A percentile compares a stretch with the other conserved stretches of the same genome.
Evolutionary conservation across 2,113 vertebrate species (phyloP).

Genomic region (Anoplopoma fimbria): DNA sequence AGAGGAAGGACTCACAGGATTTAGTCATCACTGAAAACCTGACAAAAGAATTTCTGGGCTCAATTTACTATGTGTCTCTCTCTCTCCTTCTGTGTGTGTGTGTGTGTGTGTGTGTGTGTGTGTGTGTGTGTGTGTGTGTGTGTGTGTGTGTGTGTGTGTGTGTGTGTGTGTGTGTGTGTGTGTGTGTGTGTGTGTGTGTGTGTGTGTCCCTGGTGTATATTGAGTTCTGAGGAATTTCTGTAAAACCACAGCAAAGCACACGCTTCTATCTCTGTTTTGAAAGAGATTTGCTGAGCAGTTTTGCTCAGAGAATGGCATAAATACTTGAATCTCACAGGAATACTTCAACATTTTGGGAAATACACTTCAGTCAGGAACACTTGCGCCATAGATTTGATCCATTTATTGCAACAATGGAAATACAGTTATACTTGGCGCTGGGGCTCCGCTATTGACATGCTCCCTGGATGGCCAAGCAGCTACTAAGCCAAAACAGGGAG

Average conservation of each 20-base stretch:
- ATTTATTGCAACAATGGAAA: no score
- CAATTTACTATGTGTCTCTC: conserved; percentile 29
- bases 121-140: conserved; percentile 19
- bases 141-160: conserved; percentile 15
- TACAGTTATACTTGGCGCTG: no score
- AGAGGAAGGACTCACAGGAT: conserved; percentile 56
- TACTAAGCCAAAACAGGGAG: no score
- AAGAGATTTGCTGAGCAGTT: conserved; percentile 19
- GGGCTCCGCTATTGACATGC: no score
- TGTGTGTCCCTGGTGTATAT: neutral
- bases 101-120: conserved; percentile 6
- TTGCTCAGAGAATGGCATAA: conserved; percentile 12
- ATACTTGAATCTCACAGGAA: conserved; percentile 4
- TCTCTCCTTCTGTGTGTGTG: conserved; percentile 8
- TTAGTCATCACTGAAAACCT: conserved; percentile 49
- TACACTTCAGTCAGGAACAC: no score
- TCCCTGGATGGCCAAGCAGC: no score
- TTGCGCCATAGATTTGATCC: no score
- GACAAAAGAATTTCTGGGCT: conserved; percentile 57
- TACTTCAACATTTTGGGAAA: neutral
- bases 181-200: conserved; percentile 21
- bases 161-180: conserved; percentile 29
- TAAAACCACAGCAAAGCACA: conserved; percentile 26
- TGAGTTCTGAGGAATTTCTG: conserved; percentile 33
- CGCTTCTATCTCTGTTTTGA: conserved; percentile 20